These are phyloP conservation scores for Liposcelis brunnea DNA, from an alignment of 2,888 invertebrate species.

Conservation along the genomic window DNA sequence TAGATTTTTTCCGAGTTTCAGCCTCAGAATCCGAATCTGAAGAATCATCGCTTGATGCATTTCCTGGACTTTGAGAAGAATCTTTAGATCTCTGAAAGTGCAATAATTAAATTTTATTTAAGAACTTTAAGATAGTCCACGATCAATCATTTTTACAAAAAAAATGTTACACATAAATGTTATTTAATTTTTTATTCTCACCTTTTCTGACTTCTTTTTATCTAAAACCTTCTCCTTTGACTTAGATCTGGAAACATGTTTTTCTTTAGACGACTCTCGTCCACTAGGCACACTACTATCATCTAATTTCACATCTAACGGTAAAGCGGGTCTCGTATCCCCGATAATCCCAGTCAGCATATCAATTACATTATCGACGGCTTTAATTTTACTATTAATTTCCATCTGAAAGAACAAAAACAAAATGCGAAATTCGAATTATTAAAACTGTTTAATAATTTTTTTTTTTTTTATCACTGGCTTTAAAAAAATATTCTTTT, in stretches of 20 bases:
- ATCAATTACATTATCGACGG: constrained; percentile 72
- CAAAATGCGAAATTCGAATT: too few species aligned
- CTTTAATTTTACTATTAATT: constrained; percentile 61
- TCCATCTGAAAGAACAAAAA: constrained; percentile 39
- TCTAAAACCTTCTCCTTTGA: not conserved
- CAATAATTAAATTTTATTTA: too few species aligned
- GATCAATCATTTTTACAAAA: too few species aligned
- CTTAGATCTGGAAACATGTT: too few species aligned
- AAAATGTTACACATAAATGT: too few species aligned
- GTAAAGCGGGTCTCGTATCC: constrained; percentile 31
- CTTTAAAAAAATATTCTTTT: not conserved
- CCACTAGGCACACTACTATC: too few species aligned
- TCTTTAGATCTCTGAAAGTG: too few species aligned
- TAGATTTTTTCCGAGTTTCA: not conserved
- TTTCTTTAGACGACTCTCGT: too few species aligned
- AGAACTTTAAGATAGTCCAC: too few species aligned
- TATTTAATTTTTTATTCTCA: not conserved
- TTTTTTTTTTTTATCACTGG: not conserved
- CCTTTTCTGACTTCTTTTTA: not conserved
- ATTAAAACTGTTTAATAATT: constrained; percentile 9
- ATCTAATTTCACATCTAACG: too few species aligned
- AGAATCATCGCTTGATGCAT: too few species aligned
- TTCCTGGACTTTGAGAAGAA: not conserved
- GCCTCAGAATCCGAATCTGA: not conserved
- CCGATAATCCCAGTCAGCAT: constrained; percentile 75